Percentiles rank a stretch among this genome's conserved stretches.
Conservation (phyloP, 2,888 invertebrate genomes). For the Habroteleia sp. region DNA sequence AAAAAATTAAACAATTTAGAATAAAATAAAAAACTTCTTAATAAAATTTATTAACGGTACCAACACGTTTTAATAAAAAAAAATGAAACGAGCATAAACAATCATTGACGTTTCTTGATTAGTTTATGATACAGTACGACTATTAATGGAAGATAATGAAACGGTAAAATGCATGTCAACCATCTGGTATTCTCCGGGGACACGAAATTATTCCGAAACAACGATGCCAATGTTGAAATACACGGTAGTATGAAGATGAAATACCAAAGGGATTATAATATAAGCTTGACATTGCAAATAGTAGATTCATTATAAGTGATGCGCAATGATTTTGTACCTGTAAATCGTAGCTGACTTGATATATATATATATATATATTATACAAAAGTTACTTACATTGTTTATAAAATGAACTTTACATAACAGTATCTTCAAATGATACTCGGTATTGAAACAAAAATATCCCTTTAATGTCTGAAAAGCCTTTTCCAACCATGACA, state of each 20-base stretch:
- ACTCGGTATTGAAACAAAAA: conserved; percentile 1
- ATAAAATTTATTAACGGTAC: too few relatives aligned
- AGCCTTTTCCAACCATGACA: conserved; percentile 7
- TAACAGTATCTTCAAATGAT: too few relatives aligned
- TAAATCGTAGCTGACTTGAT: too few relatives aligned
- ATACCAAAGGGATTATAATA: conserved; percentile 34
- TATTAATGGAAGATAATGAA: conserved; percentile 28
- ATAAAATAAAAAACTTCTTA: too few relatives aligned
- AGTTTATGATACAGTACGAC: background rate
- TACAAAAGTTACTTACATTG: background rate
- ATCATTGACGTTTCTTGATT: too few relatives aligned
- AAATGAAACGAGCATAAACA: too few relatives aligned
- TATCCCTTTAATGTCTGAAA: conserved; percentile 7
- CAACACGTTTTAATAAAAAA: too few relatives aligned
- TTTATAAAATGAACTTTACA: too few relatives aligned
- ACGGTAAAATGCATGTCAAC: conserved; percentile 23
- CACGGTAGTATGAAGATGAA: conserved; percentile 28
- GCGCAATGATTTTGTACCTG: background rate
- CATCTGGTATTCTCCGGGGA: conserved; percentile 17
- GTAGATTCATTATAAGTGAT: background rate
- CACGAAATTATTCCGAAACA: conserved; percentile 33
- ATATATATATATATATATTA: background rate
- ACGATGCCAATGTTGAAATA: conserved; percentile 22
- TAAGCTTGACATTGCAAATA: conserved; percentile 13
- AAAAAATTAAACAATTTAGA: too few relatives aligned